phyloP scores from a whole-genome alignment of 2,888 invertebrate species.

The Timema podura region DNA sequence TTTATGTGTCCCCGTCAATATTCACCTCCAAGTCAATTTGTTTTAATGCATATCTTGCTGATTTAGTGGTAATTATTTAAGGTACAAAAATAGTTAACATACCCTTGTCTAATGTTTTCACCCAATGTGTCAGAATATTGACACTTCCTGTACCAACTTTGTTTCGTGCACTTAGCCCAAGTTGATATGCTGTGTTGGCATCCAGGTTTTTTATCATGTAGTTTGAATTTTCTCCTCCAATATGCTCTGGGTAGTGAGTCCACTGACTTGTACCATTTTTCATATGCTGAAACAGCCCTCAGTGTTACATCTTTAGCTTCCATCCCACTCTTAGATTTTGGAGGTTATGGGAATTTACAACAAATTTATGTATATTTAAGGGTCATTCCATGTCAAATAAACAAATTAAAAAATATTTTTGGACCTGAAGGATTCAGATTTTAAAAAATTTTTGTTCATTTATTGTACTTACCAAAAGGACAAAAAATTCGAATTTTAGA shows the following conservation, averaged over 20 bases:
- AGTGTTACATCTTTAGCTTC: not conserved
- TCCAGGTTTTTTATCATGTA: slow-evolving; percentile 63
- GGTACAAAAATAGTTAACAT: not conserved
- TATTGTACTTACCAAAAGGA: not conserved
- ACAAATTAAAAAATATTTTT: not conserved
- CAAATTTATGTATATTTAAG: not conserved
- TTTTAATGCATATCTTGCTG: too few relatives aligned
- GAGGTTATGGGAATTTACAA: not conserved
- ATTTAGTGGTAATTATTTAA: too few relatives aligned
- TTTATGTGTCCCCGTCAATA: too few relatives aligned
- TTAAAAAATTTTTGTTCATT: not conserved
- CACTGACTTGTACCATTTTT: slow-evolving; percentile 53
- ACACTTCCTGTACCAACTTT: slow-evolving; percentile 56
- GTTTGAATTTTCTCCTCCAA: slow-evolving; percentile 61
- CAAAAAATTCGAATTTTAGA: not conserved
- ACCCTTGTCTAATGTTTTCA: slow-evolving; percentile 55
- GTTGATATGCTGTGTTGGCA: slow-evolving; percentile 61
- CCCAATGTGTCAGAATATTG: slow-evolving; percentile 51
- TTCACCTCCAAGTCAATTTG: too few relatives aligned
- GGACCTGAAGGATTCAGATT: not conserved
- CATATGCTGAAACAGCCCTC: slow-evolving; percentile 47
- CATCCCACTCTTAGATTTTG: too few relatives aligned
- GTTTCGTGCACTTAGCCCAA: slow-evolving; percentile 65
- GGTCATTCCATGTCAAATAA: not conserved
- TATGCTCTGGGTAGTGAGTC: slow-evolving; percentile 55